Conservation (phyloP, 2,113 vertebrate species). For the Stigmatopora argus region DNA sequence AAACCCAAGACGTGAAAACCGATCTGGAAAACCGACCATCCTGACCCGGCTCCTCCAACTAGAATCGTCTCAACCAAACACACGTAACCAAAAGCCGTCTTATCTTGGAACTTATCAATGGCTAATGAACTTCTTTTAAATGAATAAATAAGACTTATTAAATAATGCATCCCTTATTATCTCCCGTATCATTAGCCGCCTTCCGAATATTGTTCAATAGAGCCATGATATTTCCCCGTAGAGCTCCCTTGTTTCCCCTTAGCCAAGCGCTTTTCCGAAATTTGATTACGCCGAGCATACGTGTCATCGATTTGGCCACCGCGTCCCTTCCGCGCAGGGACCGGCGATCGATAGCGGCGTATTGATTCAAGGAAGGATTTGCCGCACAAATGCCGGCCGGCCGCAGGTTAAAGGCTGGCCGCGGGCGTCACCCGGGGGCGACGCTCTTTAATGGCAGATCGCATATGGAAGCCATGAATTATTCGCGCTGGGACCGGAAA, state of each 20-base stretch:
- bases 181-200: conserved; percentile 21
- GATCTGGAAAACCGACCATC: background rate
- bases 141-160: conserved; percentile 45
- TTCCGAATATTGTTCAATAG: conserved; percentile 31
- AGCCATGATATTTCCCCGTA: conserved; percentile 33
- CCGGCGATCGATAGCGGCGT: conserved; percentile 56
- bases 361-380: conserved; percentile 41
- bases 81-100: conserved; percentile 30
- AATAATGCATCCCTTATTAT: conserved; percentile 48
- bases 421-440: conserved; percentile 7
- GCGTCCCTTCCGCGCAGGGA: conserved; percentile 60
- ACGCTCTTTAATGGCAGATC: conserved; percentile 1
- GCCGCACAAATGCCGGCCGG: conserved; percentile 12
- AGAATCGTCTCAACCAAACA: background rate
- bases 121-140: conserved; percentile 32
- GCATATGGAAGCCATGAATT: conserved; percentile 22
- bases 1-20: conserved; percentile 17
- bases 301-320: conserved; percentile 62
- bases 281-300: conserved; percentile 55
- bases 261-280: conserved; percentile 54
- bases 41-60: conserved; percentile 11
- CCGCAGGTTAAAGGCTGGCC: conserved; percentile 41
- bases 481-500: conserved; percentile 19
- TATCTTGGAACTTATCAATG: conserved; percentile 28
- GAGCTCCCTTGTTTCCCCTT: conserved; percentile 44